Conservation (phyloP, 2,888 invertebrate species). For the Parnassius apollo region DNA sequence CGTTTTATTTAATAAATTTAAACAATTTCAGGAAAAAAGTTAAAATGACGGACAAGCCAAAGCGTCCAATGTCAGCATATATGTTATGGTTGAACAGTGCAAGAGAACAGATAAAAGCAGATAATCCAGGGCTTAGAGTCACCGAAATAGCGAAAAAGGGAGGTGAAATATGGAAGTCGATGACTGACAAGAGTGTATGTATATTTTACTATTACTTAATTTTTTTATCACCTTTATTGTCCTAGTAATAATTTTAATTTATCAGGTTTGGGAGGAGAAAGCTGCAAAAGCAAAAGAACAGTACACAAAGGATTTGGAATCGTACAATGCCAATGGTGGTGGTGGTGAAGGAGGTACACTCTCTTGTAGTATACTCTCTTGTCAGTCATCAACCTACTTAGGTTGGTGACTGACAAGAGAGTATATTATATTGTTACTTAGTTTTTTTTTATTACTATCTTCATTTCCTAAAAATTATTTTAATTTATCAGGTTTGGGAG, state of each 20-base stretch:
- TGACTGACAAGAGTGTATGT: constrained; percentile 92
- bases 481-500: no score
- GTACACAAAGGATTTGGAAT: constrained; percentile 93
- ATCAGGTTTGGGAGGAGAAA: constrained; percentile 94
- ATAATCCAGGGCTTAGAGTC: constrained; percentile 94
- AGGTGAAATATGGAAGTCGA: constrained; percentile 96
- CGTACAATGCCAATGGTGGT: constrained; percentile 91
- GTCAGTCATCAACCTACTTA: no score
- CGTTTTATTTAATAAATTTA: constrained; percentile 33
- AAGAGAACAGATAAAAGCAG: constrained; percentile 92
- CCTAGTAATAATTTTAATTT: constrained; percentile 29
- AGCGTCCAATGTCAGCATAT: constrained; percentile 95
- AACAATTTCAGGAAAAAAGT: constrained; percentile 73
- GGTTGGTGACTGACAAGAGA: no score
- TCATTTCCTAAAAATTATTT: no score
- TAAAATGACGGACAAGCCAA: constrained; percentile 95
- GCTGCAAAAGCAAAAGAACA: constrained; percentile 94
- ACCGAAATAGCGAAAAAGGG: constrained; percentile 97
- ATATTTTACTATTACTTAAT: constrained; percentile 14
- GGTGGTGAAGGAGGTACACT: constrained; percentile 78
- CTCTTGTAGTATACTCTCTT: no score
- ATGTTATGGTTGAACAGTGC: constrained; percentile 97
- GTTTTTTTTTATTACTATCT: no score
- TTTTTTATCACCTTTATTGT: constrained; percentile 23
- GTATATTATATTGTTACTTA: no score